A percentile compares a stretch with the other conserved stretches of the same genome.
Evolutionary conservation across 2,888 invertebrate species (phyloP).

Genomic region (Lapara coniferarum): DNA sequence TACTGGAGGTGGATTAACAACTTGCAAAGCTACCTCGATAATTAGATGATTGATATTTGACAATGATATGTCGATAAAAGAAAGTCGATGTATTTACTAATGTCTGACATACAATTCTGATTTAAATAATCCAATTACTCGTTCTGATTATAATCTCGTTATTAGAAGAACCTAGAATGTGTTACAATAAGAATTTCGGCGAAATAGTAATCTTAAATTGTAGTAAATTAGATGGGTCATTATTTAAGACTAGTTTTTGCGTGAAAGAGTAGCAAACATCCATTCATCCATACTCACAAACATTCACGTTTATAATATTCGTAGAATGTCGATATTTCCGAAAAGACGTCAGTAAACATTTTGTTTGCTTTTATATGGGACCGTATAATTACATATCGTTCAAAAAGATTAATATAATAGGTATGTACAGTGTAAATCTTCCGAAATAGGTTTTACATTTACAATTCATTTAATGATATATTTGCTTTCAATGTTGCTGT

Average conservation of each 20-base stretch:
- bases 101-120: not conserved
- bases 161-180: too few relatives aligned
- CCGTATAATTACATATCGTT: not conserved
- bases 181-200: too few relatives aligned
- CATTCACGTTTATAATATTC: too few relatives aligned
- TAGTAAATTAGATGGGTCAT: too few relatives aligned
- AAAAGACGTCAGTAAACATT: not conserved
- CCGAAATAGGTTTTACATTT: not conserved
- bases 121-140: slow-evolving; percentile 6
- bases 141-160: not conserved
- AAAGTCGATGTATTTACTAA: slow-evolving; percentile 9
- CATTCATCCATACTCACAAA: too few relatives aligned
- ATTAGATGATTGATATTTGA: slow-evolving; percentile 26
- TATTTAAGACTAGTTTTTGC: too few relatives aligned
- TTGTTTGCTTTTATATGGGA: not conserved
- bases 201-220: too few relatives aligned
- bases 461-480: slow-evolving; percentile 8
- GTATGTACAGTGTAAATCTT: not conserved
- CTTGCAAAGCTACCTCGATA: slow-evolving; percentile 32
- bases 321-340: too few relatives aligned
- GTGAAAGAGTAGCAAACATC: too few relatives aligned
- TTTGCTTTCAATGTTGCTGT: not conserved
- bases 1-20: slow-evolving; percentile 33
- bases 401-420: not conserved
- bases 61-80: slow-evolving; percentile 2